Evolutionary conservation across 1,140 invertebrate genomes (phyloP), one percentile per base, ranked within the genome.

Genomic region (Cydia amplana): DNA sequence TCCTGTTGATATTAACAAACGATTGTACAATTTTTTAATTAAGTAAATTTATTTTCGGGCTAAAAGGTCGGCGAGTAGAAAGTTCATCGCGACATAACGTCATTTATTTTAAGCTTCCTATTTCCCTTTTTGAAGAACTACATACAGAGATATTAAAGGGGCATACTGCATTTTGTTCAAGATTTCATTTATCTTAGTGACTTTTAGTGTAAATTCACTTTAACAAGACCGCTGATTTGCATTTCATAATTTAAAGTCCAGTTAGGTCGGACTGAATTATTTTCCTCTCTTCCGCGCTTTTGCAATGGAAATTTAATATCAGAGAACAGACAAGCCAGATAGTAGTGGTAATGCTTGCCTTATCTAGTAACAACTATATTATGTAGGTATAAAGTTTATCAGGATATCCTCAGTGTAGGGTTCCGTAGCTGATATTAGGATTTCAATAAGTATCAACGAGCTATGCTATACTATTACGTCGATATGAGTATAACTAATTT

Each of bases 261-360:
- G 20, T 12, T 60, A 23, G 55, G 20, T 23, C 20, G 55, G 55
- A 10, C 55, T 60, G 55, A 51, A 51, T 51, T 51, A 51, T 60
- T 23, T 60, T 23, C 55, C 18, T 2, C 55, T 60, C 55, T 60
- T 60, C 55, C 7, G 6, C 20, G 9, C 9, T 60, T 60, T 60
- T 60, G 18, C 55, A 60, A 23, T 23, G 20, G 55, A 23, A 23
- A 60, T 60, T 60, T 60, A 60, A 60, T 60, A 23, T 23, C 18
- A 60, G 55, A 60, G 9, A 60, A 60, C 55, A 60, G 55, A 60
- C 55, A 1, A 60, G 18, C 55, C 55, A 23, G 55, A 60, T 60
- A 23, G 55, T 60, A 20, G 55, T 23, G 49, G 49, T 51, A 51
- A 60, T 23, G 55, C 7, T 46, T 60, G 55, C 55, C 20, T 60